Evolutionary conservation across 2,888 invertebrate species (phyloP), one percentile per base, ranked within the genome.

Genomic region (Hydrotaea diabolus): DNA sequence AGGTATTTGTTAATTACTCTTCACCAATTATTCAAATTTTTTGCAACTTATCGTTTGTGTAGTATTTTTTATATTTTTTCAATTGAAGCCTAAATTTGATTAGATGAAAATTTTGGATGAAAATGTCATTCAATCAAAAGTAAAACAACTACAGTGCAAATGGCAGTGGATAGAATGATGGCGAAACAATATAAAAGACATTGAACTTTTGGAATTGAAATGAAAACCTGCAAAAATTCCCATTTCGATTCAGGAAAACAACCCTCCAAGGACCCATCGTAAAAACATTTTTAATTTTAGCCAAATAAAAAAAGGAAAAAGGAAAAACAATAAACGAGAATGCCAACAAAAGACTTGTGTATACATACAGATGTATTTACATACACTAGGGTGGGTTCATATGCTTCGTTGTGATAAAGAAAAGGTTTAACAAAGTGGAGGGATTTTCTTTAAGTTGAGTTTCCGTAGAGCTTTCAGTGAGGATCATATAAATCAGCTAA

Each of bases 271-370:
- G 17, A 59, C 43, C 76, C 31, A 19, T 66, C 55, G 19, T 53
- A 49, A 26, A n/a, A 71, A 73, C 73, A 73, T 79, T 80, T 80
- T 80, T 71, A 69, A 80, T 69, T 80, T 80, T n/a, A n/a, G n/a
- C n/a, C n/a, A n/a, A n/a, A n/a, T n/a, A n/a, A 36, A 74, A 8
- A 46, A 66, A 75, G 75, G 7, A 75, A 64, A 39, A n/a, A 69
- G 23, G 66, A 66, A 69, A 69, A 69, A 46, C 69, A 69, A 69
- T 69, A 69, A 46, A 69, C 46, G 43, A 11, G 46, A 46, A 46
- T 62, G 43, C 43, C 66, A 46, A 69, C 46, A 31, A 62, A 5
- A 49, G 49, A 49, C 49, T 43, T 43, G 9, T n/a, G n/a, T n/a
- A n/a, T n/a, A n/a, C n/a, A n/a, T n/a, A n/a, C n/a, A n/a, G n/a